These are phyloP conservation scores for Heteractis magnifica DNA, from an alignment of 92 coral and sea anemone genomes.

Conservation along the genomic window DNA sequence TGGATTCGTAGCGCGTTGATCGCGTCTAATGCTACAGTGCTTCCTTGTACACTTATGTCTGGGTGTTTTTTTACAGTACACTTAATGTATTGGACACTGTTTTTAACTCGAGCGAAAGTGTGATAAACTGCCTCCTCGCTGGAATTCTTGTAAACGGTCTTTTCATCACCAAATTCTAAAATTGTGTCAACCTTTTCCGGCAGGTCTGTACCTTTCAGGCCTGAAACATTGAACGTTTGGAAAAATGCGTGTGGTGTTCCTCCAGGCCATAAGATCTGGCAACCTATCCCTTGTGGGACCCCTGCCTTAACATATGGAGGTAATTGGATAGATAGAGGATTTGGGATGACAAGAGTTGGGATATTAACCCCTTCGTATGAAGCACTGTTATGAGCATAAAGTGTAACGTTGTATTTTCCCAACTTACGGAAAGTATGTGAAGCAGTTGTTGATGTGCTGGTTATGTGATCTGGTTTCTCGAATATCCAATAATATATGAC, in stretches of 20 bases:
- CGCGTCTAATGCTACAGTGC: conserved; percentile 24
- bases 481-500: conserved; percentile 56
- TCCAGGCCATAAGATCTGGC: conserved; percentile 59
- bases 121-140: conserved; percentile 16
- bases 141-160: conserved; percentile 5
- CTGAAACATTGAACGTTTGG: conserved; percentile 29
- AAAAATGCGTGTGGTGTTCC: conserved; percentile 55
- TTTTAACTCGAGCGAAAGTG: conserved; percentile 14
- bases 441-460: not conserved
- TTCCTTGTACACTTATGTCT: conserved; percentile 19
- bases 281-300: conserved; percentile 28
- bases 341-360: conserved; percentile 36
- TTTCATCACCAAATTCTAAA: conserved; percentile 47
- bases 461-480: not conserved
- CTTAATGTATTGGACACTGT: conserved; percentile 10
- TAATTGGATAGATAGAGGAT: conserved; percentile 51
- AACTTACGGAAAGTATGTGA: conserved; percentile 11
- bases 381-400: conserved; percentile 54
- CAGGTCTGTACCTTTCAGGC: conserved; percentile 46
- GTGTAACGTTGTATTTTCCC: conserved; percentile 34
- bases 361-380: conserved; percentile 14
- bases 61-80: conserved; percentile 42
- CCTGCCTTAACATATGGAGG: conserved; percentile 39
- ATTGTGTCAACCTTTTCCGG: conserved; percentile 8
- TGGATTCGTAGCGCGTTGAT: conserved; percentile 40